phyloP scores from a whole-genome alignment of 2,888 invertebrate species.

The Mactromeris polynyma region DNA sequence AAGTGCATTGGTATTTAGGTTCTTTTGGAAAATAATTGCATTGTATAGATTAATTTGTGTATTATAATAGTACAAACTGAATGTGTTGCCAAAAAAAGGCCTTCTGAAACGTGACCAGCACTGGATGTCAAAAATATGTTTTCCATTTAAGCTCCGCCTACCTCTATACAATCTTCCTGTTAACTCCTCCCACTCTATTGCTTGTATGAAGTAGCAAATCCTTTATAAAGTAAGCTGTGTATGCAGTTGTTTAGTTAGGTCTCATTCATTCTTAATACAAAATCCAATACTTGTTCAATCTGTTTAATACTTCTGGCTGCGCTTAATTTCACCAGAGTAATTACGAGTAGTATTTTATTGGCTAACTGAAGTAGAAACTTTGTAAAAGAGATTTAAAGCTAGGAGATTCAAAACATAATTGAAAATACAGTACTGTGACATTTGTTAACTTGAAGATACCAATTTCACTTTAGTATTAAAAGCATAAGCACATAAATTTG shows the following conservation, averaged over 20 bases:
- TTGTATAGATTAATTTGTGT: too few species aligned
- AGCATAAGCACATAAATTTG: neutral
- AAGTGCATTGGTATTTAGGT: too few species aligned
- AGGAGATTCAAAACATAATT: neutral
- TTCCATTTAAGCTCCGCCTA: neutral
- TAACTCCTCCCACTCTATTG: neutral
- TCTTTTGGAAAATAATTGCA: too few species aligned
- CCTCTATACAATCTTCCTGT: neutral
- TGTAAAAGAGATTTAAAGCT: neutral
- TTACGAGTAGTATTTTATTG: neutral
- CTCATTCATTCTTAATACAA: neutral
- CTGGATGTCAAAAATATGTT: neutral
- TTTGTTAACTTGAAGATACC: neutral
- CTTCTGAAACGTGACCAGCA: too few species aligned
- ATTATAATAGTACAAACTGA: too few species aligned
- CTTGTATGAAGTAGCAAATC: neutral
- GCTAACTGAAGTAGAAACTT: neutral
- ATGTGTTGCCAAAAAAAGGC: too few species aligned
- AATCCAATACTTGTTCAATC: neutral
- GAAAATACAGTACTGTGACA: neutral
- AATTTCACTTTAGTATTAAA: neutral
- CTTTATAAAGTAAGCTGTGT: neutral
- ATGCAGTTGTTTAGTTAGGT: neutral
- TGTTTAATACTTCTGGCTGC: neutral
- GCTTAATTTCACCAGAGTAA: neutral